Base-by-base conservation (phyloP, 2,888 invertebrate genomes). In the Ophion ventricosus region DNA sequence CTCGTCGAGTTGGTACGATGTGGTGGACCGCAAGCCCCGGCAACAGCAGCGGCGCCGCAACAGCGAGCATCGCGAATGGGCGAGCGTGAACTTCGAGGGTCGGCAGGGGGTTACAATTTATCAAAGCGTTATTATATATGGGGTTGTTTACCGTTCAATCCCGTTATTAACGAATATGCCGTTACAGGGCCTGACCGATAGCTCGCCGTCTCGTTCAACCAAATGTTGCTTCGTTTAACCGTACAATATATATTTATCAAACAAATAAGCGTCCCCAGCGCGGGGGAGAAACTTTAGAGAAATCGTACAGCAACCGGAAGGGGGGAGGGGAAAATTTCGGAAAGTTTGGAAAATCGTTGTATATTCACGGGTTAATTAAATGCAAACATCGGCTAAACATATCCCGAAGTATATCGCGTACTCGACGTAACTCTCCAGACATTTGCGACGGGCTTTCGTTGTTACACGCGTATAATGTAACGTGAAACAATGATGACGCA, bases 61-160 rank as follows among this genome's bases (percentile, higher is more conserved):
- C 79, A 72, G 64, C 61, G 72, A 74, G 54, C 66, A 66, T 77
- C 74, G 64, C 77, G 54, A 75, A 84, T 70, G 78, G 64, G 69
- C 64, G 74, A 77, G 78, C 70, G 54, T 57, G n/a, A 66, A 76
- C 76, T 72, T 82, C 43, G 59, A 14, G 14, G 49, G 17, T 49
- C 17, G 17, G 2, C 0, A 17, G 17, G 43, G 49, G 23, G 63
- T 84, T 87, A 85, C 86, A 90, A 90, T 90, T 90, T 88, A 88
- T 90, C 87, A 87, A 75, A 69, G 89, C 87, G 85, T 89, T 90
- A 90, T 89, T 88, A 91, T 89, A 49, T 49, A 88, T 87, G 85
- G 78, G 78, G 84, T 87, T 88, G 88, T 89, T 89, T 89, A 86
- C 87, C 87, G 86, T 88, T 89, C 79, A 86, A 86, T 87, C 79